phyloP scores from a whole-genome alignment of 2,888 invertebrate genomes.

The Melikaiella ostensackeni region DNA sequence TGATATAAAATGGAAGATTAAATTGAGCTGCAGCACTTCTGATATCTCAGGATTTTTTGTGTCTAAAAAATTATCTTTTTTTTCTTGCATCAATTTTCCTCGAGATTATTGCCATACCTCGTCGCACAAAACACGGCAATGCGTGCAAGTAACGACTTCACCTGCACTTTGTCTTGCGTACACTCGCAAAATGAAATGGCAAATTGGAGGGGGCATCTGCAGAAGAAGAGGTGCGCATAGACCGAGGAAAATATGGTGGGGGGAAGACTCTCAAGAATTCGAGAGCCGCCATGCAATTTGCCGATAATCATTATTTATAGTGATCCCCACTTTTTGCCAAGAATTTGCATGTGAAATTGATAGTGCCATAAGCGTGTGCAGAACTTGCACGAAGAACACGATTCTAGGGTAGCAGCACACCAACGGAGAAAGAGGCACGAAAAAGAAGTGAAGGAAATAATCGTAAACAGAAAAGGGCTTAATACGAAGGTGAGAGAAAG shows the following conservation, averaged over 20 bases:
- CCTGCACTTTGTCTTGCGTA: conserved; percentile 12
- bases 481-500: conserved; percentile 35
- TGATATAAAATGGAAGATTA: too few relatives aligned
- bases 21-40: too few relatives aligned
- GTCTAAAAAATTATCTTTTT: neutral
- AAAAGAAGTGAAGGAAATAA: neutral
- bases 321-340: conserved; percentile 56
- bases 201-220: neutral
- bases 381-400: conserved; percentile 44
- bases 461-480: neutral
- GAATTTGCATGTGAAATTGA: conserved; percentile 67
- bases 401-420: conserved; percentile 12
- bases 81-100: conserved; percentile 7
- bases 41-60: too few relatives aligned
- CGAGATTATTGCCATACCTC: conserved; percentile 16
- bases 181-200: conserved; percentile 8
- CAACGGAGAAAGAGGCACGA: neutral
- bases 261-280: conserved; percentile 39
- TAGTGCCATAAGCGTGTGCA: conserved; percentile 54
- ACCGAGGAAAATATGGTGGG: neutral
- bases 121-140: conserved; percentile 42
- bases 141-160: conserved; percentile 52
- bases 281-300: conserved; percentile 56
- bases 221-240: conserved; percentile 5
- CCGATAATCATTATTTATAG: conserved; percentile 67